Evolutionary conservation across 2,797 vertebrate genomes (phyloP), one percentile per base, ranked within the genome.

Genomic region (Percopsis omiscomaycus): DNA sequence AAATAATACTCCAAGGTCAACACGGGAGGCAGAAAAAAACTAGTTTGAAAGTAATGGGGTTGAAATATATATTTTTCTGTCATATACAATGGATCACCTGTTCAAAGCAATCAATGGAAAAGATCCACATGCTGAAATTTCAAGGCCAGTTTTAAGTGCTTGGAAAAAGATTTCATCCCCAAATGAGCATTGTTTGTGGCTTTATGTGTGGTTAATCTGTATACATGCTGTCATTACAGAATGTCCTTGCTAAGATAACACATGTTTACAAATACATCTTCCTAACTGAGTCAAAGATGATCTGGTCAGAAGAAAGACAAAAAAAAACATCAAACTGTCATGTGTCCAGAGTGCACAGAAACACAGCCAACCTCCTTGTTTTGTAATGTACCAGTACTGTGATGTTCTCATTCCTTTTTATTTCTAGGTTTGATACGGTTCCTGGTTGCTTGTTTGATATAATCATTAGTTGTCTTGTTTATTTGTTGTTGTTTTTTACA

Each of bases 321-420:
- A 51, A 49, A 80, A 68, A 75, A 55, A 66, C 46, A 62, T 51
- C 49, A 51, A 16, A 66, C 74, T 59, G 58, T 80, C 69, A 61
- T 77, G 73, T 86, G 74, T 86, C 68, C 68, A 65, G 64, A 72
- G 47, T 83, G 75, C 75, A 72, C 78, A 73, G 68, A 85, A 83
- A 74, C 80, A 85, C 86, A 66, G 79, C 75, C 76, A 80, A 71
- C 80, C 78, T 84, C 63, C 77, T 81, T 79, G 82, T 88, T 89
- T 87, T 84, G 87, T 90, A 87, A 81, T 12, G 86, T 89, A 86
- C 80, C 75, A 66, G 86, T 91, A 84, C 77, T 83, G 88, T 90
- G 83, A 84, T 88, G 61, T 81, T 85, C 77, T 66, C 27, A 75
- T 80, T 89, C 75, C 55, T 45, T 59, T 55, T 62, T 62, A 54